phyloP scores from a whole-genome alignment of 2,888 invertebrate species.

The Autographa gamma region DNA sequence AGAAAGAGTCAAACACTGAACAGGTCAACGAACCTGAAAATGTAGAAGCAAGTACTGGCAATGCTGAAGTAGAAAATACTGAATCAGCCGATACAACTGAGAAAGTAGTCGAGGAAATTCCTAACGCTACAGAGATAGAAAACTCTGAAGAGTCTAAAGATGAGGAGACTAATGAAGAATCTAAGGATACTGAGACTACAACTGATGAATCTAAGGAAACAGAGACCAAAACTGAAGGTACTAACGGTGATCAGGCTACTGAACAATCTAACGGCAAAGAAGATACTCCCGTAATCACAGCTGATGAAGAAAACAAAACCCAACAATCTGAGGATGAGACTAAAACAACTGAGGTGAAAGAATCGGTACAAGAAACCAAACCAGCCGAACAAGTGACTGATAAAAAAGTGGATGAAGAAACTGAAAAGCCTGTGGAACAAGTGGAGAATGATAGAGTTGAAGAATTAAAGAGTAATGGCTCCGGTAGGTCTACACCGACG shows the following conservation, averaged over 20 bases:
- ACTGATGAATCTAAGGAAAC: not conserved
- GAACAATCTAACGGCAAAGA: not conserved
- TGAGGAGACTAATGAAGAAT: not conserved
- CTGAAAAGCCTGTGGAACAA: conserved; percentile 7
- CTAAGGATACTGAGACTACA: too few species aligned
- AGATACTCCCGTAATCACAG: not conserved
- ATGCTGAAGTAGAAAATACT: not conserved
- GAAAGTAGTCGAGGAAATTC: not conserved
- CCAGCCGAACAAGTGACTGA: not conserved
- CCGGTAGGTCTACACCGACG: conserved; percentile 66
- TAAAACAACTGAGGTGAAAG: not conserved
- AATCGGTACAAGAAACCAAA: not conserved
- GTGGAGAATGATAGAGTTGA: conserved; percentile 41
- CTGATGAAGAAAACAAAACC: not conserved
- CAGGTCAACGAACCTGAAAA: not conserved
- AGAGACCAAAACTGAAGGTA: not conserved
- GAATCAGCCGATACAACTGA: not conserved
- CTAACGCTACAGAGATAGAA: not conserved
- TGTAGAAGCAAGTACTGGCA: not conserved
- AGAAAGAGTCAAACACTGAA: not conserved
- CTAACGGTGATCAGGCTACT: too few species aligned
- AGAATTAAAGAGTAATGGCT: conserved; percentile 56
- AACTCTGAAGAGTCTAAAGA: not conserved
- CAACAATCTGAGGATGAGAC: conserved; percentile 7
- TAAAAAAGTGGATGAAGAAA: not conserved